Conservation (phyloP, 2,888 invertebrate genomes). For the Himalopsyche tibetana region DNA sequence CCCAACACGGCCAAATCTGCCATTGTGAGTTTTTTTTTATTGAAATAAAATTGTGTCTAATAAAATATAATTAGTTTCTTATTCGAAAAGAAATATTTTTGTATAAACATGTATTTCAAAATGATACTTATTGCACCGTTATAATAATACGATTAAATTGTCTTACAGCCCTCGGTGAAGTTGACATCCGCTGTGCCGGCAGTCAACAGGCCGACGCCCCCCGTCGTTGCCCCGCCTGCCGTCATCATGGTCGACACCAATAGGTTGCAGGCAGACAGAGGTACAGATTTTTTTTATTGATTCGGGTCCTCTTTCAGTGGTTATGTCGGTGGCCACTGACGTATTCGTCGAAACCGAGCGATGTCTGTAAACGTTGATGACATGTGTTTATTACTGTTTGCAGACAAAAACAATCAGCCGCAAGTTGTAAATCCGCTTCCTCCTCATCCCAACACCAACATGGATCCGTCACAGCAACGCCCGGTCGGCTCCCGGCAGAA, state of each 20-base stretch:
- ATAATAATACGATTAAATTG: not conserved
- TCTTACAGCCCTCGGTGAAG: slow-evolving; percentile 72
- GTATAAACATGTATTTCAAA: not conserved
- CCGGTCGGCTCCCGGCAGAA: slow-evolving; percentile 5
- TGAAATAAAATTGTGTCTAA: no score
- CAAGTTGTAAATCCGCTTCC: slow-evolving; percentile 62
- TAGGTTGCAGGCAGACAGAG: slow-evolving; percentile 66
- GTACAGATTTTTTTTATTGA: not conserved
- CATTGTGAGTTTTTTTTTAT: slow-evolving; percentile 56
- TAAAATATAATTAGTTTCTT: no score
- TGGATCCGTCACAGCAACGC: slow-evolving; percentile 39
- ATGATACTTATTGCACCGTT: not conserved
- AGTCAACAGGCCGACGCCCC: slow-evolving; percentile 71
- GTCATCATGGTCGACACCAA: slow-evolving; percentile 74
- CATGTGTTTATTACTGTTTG: not conserved
- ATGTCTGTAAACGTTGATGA: no score
- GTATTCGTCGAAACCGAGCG: no score
- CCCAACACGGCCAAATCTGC: slow-evolving; percentile 52
- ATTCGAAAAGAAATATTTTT: no score
- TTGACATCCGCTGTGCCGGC: slow-evolving; percentile 70
- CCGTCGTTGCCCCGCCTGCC: slow-evolving; percentile 71
- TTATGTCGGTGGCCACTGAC: no score
- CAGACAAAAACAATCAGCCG: slow-evolving; percentile 2
- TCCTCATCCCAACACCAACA: slow-evolving; percentile 66
- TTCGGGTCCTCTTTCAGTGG: no score